Evolutionary conservation across 2,797 vertebrate genomes (phyloP).

Genomic region (Cirrhinus molitorella): DNA sequence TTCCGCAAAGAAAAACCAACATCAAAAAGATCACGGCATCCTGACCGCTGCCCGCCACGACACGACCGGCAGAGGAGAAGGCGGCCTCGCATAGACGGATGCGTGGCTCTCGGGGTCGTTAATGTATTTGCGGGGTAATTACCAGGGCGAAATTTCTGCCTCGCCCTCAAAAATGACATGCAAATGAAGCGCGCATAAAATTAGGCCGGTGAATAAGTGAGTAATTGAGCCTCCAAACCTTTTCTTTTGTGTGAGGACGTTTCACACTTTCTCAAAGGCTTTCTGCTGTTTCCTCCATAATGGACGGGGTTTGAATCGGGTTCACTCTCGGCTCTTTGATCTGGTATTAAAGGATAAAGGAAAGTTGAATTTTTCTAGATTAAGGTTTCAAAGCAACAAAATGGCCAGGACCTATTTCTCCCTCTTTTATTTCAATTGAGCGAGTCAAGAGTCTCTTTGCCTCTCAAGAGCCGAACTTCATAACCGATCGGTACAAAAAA

Average conservation of each 20-base stretch:
- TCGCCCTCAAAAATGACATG: constrained; percentile 72
- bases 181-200: constrained; percentile 79
- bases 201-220: constrained; percentile 78
- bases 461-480: constrained; percentile 74
- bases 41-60: background rate
- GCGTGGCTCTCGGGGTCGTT: constrained; percentile 49
- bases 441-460: constrained; percentile 77
- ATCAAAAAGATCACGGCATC: background rate
- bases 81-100: background rate
- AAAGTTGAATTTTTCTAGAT: constrained; percentile 80
- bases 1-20: background rate
- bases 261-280: constrained; percentile 77
- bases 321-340: constrained; percentile 76
- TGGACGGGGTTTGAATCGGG: constrained; percentile 70
- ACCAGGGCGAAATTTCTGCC: constrained; percentile 54
- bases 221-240: constrained; percentile 75
- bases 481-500: constrained; percentile 80
- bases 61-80: background rate
- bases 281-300: constrained; percentile 73
- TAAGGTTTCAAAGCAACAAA: constrained; percentile 78
- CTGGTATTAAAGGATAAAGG: constrained; percentile 67
- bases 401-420: constrained; percentile 66
- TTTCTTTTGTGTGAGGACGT: constrained; percentile 72
- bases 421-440: constrained; percentile 71
- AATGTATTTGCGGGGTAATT: constrained; percentile 62